Percentiles rank a stretch among this genome's conserved stretches.
Evolutionary conservation across 2,888 invertebrate genomes (phyloP).

Genomic region (Euzophera pinguis): DNA sequence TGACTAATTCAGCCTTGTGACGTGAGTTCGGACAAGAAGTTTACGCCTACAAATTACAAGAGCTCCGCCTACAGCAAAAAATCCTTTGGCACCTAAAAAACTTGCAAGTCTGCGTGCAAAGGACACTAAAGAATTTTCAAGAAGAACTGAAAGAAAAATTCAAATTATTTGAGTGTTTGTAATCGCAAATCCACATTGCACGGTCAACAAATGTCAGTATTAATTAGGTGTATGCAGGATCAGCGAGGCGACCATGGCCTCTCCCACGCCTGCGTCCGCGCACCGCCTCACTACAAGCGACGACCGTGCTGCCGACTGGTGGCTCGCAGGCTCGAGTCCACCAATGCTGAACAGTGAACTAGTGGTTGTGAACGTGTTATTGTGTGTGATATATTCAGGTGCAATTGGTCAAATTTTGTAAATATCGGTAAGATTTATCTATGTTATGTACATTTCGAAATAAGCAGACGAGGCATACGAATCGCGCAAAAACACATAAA

Average conservation of each 20-base stretch:
- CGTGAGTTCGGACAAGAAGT: slow-evolving; percentile 38
- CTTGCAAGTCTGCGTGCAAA: not conserved
- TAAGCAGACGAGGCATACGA: too few relatives aligned
- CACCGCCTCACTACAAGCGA: slow-evolving; percentile 57
- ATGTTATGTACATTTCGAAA: too few relatives aligned
- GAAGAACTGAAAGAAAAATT: too few relatives aligned
- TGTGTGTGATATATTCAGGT: slow-evolving; percentile 5
- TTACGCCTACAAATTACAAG: slow-evolving; percentile 65
- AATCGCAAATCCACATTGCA: slow-evolving; percentile 32
- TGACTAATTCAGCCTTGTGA: slow-evolving; percentile 66
- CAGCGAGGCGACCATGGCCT: slow-evolving; percentile 44
- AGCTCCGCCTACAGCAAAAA: slow-evolving; percentile 71
- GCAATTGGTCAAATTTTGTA: not conserved
- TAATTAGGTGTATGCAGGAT: slow-evolving; percentile 56
- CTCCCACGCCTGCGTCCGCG: slow-evolving; percentile 51
- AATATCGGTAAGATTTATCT: not conserved
- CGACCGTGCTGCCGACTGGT: slow-evolving; percentile 43
- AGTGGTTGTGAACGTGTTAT: slow-evolving; percentile 45
- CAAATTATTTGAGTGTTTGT: slow-evolving; percentile 29
- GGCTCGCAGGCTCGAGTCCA: slow-evolving; percentile 42
- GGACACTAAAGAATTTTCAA: not conserved
- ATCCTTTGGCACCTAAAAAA: slow-evolving; percentile 12
- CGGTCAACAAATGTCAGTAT: slow-evolving; percentile 26
- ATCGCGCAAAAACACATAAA: too few relatives aligned
- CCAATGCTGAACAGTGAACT: slow-evolving; percentile 34